Evolutionary conservation across 2,888 invertebrate species (phyloP), one percentile per base, ranked within the genome.

Genomic region (Lottia gigantea): DNA sequence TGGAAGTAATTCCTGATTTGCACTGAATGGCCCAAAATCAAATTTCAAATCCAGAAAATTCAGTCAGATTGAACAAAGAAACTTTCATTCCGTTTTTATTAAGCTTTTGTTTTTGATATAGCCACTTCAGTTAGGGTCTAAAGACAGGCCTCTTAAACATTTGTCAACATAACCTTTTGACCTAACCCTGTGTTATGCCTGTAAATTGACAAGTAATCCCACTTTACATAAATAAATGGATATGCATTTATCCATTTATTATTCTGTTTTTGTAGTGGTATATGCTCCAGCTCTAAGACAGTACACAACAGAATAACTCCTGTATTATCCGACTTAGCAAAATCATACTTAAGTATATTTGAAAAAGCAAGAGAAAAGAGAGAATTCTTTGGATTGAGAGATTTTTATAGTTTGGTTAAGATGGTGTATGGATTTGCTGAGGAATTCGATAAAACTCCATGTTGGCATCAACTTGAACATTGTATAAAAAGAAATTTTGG

Each of bases 341-440:
- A 72, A 23, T 83, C 83, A 0, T 86, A 86, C 74, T 72, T 80
- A n/a, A 72, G 76, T 26, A 75, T 85, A 40, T 84, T 83, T 73
- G 64, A 79, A 14, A 73, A 72, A 19, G 80, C 83, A 12, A 72
- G 75, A 25, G 55, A 72, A 19, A 79, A 78, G 46, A 73, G 84
- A 71, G 86, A 86, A 70, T 87, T 86, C 73, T 87, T 82, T 78
- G 87, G 86, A 23, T 78, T 87, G 11, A 74, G 87, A 72, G 86
- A 86, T 70, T 86, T 85, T 71, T 86, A 85, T 79, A 82, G 83
- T 68, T 73, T 83, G 25, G 77, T 83, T 62, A 85, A 85, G 71
- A 84, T 84, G 84, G 76, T 84, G 14, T 80, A 79, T 70, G 74
- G 76, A 49, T 83, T 83, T 78, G 77, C 77, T 25, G 76, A 78